Evolutionary conservation across 2,888 invertebrate genomes (phyloP), one percentile per base, ranked within the genome.

Genomic region (Troides helena): DNA sequence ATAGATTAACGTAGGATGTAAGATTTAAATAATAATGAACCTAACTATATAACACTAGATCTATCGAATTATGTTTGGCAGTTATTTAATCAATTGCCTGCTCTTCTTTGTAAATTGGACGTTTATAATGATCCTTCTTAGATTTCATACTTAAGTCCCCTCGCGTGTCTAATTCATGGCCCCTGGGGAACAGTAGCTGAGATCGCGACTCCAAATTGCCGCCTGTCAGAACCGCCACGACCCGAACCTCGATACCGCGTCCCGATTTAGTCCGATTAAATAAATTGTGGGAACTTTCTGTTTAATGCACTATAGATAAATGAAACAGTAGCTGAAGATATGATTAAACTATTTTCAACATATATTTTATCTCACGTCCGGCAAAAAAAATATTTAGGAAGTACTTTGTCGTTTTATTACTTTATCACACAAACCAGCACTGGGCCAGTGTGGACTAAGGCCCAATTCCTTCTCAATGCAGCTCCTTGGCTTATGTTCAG

Each of bases 181-280:
- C 82, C 71, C 73, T 71, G 82, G 88, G 80, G 62, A 81, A 85
- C 87, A 80, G 86, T 84, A 89, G 89, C 88, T 67, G 79, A 82
- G 69, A 69, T 65, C 61, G 82, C 80, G 75, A 73, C 72, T 74
- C 74, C 75, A 87, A 89, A 90, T 89, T 88, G 81, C 78, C 63
- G 78, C 75, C 84, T 90, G 88, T 87, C 88, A 86, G 80, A 63
- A 63, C 73, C 70, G 73, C 73, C 72, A 73, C 74, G 74, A 73
- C 67, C 71, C 69, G 62, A 50, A 58, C 68, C 71, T 67, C 70
- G 69, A 71, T 68, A 62, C 65, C 56, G 62, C 72, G 68, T 70
- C 71, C 73, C 61, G 79, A 77, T 74, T 77, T 74, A 73, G 73
- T 75, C 74, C 76, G 79, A 84, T 84, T 81, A 72, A 69, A 63